These are phyloP conservation scores for Bombus consobrinus DNA, from an alignment of 1,140 invertebrate species.

Conservation along the genomic window DNA sequence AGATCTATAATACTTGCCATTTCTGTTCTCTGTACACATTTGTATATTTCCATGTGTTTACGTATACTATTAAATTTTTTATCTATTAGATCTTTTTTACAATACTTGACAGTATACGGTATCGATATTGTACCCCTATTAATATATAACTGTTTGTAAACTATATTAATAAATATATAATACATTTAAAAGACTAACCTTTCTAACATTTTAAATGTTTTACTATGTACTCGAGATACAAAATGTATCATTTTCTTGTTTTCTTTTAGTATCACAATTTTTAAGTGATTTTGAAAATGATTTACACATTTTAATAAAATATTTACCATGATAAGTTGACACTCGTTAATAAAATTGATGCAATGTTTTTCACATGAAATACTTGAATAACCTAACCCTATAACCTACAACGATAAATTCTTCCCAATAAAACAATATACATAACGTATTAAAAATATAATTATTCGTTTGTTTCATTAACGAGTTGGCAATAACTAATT, in stretches of 20 bases:
- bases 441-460: neutral
- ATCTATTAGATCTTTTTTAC: neutral
- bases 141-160: neutral
- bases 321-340: neutral
- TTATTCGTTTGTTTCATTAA: neutral
- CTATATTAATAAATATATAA: neutral
- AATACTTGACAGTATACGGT: fast-evolving
- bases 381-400: neutral
- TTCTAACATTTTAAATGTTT: too few relatives aligned
- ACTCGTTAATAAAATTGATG: neutral
- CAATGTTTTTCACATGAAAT: neutral
- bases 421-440: neutral
- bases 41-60: fast-evolving
- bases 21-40: neutral
- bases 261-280: neutral
- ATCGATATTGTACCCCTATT: neutral
- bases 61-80: neutral
- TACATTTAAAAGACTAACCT: slow-evolving; percentile 29
- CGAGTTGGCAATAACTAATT: neutral
- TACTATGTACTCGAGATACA: neutral
- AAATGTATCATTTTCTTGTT: neutral
- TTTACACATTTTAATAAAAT: neutral
- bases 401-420: neutral
- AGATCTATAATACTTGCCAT: neutral
- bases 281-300: neutral